phyloP scores from a whole-genome alignment of 2,113 vertebrate species.

The Trachemys scripta region DNA sequence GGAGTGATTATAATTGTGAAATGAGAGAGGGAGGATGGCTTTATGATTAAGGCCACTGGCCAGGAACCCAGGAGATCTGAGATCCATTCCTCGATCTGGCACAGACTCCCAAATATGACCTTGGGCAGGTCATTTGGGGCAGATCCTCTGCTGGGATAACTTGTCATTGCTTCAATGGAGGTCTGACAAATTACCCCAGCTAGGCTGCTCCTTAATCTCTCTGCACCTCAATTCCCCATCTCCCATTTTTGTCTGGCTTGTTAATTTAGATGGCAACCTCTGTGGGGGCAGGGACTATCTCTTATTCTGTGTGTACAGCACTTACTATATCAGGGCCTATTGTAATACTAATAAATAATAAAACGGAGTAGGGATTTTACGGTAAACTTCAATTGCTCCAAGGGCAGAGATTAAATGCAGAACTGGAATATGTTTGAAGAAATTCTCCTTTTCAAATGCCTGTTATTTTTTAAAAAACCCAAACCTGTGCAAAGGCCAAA shows the following conservation, averaged over 20 bases:
- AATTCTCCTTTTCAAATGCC: background rate
- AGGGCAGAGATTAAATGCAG: background rate
- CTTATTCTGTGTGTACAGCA: background rate
- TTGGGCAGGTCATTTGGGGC: background rate
- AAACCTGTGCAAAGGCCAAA: fast-evolving
- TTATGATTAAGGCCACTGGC: background rate
- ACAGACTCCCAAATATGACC: background rate
- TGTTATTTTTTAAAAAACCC: background rate
- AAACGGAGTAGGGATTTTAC: background rate
- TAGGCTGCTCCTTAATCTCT: background rate
- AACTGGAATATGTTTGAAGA: background rate
- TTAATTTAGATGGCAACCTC: background rate
- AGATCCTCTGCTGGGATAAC: background rate
- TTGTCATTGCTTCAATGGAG: background rate
- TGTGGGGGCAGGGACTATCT: background rate
- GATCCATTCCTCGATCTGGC: background rate
- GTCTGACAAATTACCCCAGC: background rate
- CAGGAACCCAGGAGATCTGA: background rate
- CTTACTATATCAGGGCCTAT: background rate
- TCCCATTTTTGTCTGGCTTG: background rate
- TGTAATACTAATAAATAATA: background rate
- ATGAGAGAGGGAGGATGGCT: background rate
- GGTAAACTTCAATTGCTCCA: background rate
- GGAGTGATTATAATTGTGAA: background rate
- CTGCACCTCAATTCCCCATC: background rate